A percentile compares a stretch with the other conserved stretches of the same genome.
These are phyloP conservation scores for Diorhabda carinulata DNA, from an alignment of 1,140 invertebrate species.

Conservation along the genomic window DNA sequence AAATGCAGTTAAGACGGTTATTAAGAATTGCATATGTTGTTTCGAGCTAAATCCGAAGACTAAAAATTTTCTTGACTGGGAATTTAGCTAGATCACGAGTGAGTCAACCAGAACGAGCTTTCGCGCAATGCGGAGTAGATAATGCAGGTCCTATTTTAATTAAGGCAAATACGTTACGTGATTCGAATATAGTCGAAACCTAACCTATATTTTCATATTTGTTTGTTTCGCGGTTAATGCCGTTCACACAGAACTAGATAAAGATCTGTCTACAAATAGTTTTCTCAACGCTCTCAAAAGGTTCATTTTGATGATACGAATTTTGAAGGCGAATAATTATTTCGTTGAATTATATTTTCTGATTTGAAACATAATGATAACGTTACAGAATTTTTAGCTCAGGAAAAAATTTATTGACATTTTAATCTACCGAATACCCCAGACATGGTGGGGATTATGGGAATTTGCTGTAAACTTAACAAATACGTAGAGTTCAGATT, in stretches of 20 bases:
- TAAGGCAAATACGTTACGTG: conserved; percentile 33
- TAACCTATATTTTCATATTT: conserved; percentile 19
- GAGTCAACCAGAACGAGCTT: conserved; percentile 19
- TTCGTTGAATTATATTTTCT: too few species aligned
- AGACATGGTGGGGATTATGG: too few species aligned
- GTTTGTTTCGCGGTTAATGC: conserved; percentile 40
- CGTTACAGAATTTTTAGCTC: too few species aligned
- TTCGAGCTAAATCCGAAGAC: too few species aligned
- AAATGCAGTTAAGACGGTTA: too few species aligned
- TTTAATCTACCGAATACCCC: too few species aligned
- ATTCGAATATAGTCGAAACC: conserved; percentile 26
- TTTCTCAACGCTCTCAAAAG: conserved; percentile 44
- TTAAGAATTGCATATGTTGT: too few species aligned
- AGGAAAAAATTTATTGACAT: too few species aligned
- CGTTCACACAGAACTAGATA: conserved; percentile 47
- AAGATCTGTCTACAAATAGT: conserved; percentile 39
- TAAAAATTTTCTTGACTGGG: not conserved
- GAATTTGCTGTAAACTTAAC: too few species aligned
- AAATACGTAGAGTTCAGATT: too few species aligned
- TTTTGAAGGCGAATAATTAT: too few species aligned
- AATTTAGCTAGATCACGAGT: conserved; percentile 31
- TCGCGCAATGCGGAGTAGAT: conserved; percentile 18
- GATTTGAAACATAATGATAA: too few species aligned
- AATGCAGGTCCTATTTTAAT: conserved; percentile 45
- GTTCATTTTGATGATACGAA: conserved; percentile 37